phyloP scores from a whole-genome alignment of 2,797 vertebrate genomes.

The Pseudotriccus pelzelni region DNA sequence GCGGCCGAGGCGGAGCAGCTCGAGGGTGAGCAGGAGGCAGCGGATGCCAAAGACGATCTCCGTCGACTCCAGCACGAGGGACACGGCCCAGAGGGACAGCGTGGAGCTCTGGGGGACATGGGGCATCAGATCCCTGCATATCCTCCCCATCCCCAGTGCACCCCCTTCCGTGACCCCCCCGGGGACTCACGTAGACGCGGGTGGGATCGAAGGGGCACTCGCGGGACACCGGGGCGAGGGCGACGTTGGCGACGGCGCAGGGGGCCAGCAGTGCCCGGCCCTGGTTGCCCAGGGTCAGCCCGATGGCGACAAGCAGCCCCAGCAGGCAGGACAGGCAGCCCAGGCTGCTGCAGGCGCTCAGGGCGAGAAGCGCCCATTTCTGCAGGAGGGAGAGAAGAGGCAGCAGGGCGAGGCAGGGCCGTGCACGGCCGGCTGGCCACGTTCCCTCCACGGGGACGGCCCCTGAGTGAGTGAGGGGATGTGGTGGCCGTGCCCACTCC shows the following conservation, averaged over 20 bases:
- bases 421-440: accelerated
- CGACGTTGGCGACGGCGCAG: constrained; percentile 58
- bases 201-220: constrained; percentile 82
- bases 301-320: constrained; percentile 77
- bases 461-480: accelerated
- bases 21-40: constrained; percentile 78
- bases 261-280: constrained; percentile 78
- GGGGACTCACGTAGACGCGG: not conserved
- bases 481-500: accelerated
- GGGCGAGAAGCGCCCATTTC: constrained; percentile 82
- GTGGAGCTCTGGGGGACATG: constrained; percentile 80
- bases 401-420: accelerated
- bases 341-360: constrained; percentile 81
- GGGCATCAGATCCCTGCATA: accelerated
- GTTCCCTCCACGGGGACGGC: accelerated
- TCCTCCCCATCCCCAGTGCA: not conserved
- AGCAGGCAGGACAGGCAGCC: constrained; percentile 78
- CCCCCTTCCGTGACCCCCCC: accelerated
- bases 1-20: constrained; percentile 76
- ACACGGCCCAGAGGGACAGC: constrained; percentile 85
- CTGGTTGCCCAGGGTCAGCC: constrained; percentile 76
- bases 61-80: constrained; percentile 78
- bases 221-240: constrained; percentile 67
- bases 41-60: constrained; percentile 82
- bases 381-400: constrained; percentile 46